These are phyloP conservation scores for Branchellion lobata DNA, from an alignment of 2,888 invertebrate genomes.

Conservation along the genomic window DNA sequence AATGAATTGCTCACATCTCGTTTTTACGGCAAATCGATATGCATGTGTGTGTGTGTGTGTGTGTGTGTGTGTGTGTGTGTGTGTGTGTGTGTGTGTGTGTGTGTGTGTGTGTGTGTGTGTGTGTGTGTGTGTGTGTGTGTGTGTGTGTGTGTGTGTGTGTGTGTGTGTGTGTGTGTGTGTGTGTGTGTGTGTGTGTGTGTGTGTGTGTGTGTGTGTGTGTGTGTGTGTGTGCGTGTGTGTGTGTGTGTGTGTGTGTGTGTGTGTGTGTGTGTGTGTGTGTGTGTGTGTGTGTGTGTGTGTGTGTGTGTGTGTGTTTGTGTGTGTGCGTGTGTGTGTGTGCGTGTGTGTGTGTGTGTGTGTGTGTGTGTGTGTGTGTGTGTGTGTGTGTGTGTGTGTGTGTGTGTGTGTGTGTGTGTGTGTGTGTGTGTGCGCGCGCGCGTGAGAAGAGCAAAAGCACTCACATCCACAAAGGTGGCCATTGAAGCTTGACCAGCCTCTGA, in stretches of 20 bases:
- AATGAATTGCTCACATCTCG: too few species aligned
- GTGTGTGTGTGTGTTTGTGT: background rate
- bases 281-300: background rate
- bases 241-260: slow-evolving; percentile 9
- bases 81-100: slow-evolving; percentile 33
- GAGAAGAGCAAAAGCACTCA: slow-evolving; percentile 65
- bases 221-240: background rate
- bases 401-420: slow-evolving; percentile 37
- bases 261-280: background rate
- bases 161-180: background rate
- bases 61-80: slow-evolving; percentile 38
- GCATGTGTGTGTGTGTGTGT: slow-evolving; percentile 35
- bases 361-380: slow-evolving; percentile 36
- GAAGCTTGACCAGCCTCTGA: slow-evolving; percentile 93
- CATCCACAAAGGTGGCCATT: slow-evolving; percentile 93
- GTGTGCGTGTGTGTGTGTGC: slow-evolving; percentile 28
- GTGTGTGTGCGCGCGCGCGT: slow-evolving; percentile 34
- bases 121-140: background rate
- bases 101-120: slow-evolving; percentile 30
- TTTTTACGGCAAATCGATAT: background rate
- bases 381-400: slow-evolving; percentile 38
- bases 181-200: background rate
- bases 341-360: slow-evolving; percentile 32
- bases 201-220: background rate
- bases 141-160: background rate